Conservation (phyloP, 2,888 invertebrate genomes). For the Melieria crassipennis region DNA sequence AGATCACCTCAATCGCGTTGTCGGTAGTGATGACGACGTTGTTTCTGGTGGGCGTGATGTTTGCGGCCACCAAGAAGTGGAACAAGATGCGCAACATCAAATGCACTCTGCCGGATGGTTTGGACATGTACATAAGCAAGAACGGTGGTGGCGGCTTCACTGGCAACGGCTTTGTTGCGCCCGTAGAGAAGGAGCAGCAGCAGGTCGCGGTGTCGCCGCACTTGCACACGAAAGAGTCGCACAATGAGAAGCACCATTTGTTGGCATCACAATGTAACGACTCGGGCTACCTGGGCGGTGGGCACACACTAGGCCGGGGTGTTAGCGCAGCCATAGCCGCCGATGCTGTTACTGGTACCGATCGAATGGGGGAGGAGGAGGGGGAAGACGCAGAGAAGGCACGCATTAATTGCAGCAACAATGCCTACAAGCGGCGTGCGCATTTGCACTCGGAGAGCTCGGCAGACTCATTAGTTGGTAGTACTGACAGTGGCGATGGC, state of each 20-base stretch:
- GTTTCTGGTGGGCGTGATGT: conserved; percentile 42
- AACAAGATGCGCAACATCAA: conserved; percentile 61
- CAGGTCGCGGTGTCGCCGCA: conserved; percentile 21
- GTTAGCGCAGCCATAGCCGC: background rate
- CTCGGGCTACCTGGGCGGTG: conserved; percentile 8
- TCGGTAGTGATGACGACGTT: conserved; percentile 42
- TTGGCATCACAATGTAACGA: conserved; percentile 45
- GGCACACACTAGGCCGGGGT: conserved; percentile 16
- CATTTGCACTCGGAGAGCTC: conserved; percentile 36
- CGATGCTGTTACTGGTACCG: conserved; percentile 9
- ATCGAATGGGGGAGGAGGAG: conserved; percentile 5
- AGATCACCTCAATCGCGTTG: conserved; percentile 45
- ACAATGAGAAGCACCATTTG: conserved; percentile 49
- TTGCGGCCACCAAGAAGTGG: conserved; percentile 53
- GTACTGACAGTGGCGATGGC: conserved; percentile 20
- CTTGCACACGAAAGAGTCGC: conserved; percentile 21
- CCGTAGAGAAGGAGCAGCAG: conserved; percentile 18
- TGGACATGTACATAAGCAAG: conserved; percentile 54
- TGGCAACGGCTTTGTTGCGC: conserved; percentile 19
- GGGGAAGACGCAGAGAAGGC: conserved; percentile 19
- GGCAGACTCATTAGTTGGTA: conserved; percentile 39
- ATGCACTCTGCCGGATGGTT: conserved; percentile 56
- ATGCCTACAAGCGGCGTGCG: background rate
- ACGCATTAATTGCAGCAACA: conserved; percentile 9
- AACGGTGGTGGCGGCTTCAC: conserved; percentile 35